Evolutionary conservation across 2,888 invertebrate genomes (phyloP), one percentile per base, ranked within the genome.

Genomic region (Geophilus truncorum): DNA sequence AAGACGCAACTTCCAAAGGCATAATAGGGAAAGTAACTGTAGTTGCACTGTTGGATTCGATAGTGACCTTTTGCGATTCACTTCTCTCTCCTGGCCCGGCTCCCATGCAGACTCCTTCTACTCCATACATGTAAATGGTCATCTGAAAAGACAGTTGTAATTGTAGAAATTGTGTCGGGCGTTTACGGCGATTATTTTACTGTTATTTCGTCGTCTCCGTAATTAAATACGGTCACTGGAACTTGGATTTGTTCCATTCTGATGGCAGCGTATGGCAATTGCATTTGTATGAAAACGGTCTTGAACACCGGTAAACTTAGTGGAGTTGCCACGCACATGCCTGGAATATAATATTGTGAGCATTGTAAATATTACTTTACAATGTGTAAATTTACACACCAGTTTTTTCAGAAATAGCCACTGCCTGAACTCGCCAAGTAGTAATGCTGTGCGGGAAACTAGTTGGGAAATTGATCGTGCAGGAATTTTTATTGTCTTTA

Each of bases 201-300:
- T 18, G 21, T 9, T 57, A 79, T 10, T 4, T 45, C 25, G 23
- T 57, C 30, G 15, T 79, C 79, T 21, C 79, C 79, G 21, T 79
- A 79, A 57, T 79, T 79, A 28, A 79, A 79, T 51, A 79, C 25
- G 51, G 79, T 79, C 10, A 51, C 79, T 15, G 28, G 51, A 3
- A 79, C 15, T 23, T 23, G 25, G 25, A 79, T 79, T 79, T 79
- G 79, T 79, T 79, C 79, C n/a, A 45, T 51, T 28, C 79, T 45
- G 28, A 79, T n/a, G 10, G 79, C 79, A 18, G 62, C 12, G 15
- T 57, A 51, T 0, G 79, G 79, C 28, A 79, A 30, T 12, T 57
- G 25, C 25, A 79, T 40, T 79, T 79, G 79, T 6, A 79, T 79
- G 79, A 79, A 79, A 2, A 79, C 25, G 18, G 79, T 28, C 28